A percentile compares a stretch with the other conserved stretches of the same genome.
These are phyloP conservation scores for Corapipo altera DNA, from an alignment of 2,113 vertebrate species.

Conservation along the genomic window DNA sequence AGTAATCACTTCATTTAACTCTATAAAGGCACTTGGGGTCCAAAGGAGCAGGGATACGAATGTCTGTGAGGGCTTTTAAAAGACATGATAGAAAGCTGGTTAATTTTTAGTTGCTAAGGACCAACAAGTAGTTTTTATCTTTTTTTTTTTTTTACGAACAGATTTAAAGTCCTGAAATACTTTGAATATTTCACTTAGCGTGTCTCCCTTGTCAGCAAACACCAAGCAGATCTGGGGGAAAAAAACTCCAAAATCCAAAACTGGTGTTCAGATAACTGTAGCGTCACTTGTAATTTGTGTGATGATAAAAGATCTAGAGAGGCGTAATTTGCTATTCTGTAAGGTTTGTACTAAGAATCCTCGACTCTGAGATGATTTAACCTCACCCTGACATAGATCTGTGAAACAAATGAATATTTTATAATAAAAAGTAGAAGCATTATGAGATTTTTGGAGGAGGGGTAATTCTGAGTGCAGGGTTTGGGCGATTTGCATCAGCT, in stretches of 20 bases:
- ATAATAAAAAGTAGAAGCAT: neutral
- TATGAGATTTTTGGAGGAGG: neutral
- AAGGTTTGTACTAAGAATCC: neutral
- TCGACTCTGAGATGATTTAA: neutral
- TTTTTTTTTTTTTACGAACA: neutral
- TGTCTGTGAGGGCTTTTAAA: neutral
- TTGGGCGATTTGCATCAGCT: neutral
- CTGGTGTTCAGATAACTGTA: neutral
- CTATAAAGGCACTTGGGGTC: neutral
- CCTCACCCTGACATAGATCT: neutral
- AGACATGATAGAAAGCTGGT: neutral
- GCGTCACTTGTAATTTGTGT: neutral
- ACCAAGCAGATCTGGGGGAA: neutral
- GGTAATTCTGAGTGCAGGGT: rapidly evolving
- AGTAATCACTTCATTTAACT: neutral
- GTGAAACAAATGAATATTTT: conserved; percentile 19
- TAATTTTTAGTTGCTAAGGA: neutral
- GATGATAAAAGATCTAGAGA: neutral
- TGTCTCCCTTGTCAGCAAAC: neutral
- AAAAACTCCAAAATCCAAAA: neutral
- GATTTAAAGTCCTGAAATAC: neutral
- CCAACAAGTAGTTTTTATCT: neutral
- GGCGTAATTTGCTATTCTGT: neutral
- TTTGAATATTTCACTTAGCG: neutral
- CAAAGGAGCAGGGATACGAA: neutral